These are phyloP conservation scores for Atrina japonica DNA, from an alignment of 2,888 invertebrate species.

Conservation along the genomic window DNA sequence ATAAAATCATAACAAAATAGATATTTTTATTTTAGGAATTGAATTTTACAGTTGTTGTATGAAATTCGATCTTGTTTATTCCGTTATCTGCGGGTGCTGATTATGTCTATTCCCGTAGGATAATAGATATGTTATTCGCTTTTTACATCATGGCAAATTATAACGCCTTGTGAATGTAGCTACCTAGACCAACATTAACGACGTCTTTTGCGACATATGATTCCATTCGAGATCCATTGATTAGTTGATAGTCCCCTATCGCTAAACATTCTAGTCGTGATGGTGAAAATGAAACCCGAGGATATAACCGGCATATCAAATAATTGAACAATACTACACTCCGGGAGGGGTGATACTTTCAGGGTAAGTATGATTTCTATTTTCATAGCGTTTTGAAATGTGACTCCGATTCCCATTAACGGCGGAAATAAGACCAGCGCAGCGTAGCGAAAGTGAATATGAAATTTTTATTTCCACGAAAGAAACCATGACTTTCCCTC, in stretches of 20 bases:
- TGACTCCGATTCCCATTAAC: constrained; percentile 27
- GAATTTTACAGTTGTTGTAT: too few relatives aligned
- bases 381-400: constrained; percentile 25
- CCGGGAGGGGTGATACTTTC: constrained; percentile 8
- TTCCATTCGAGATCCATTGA: constrained; percentile 2
- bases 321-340: constrained; percentile 12
- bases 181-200: too few relatives aligned
- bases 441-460: too few relatives aligned
- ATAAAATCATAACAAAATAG: too few relatives aligned
- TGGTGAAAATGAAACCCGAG: constrained; percentile 28
- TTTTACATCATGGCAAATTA: constrained; percentile 8
- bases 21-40: too few relatives aligned
- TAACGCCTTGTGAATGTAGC: not conserved
- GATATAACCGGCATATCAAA: constrained; percentile 18
- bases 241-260: constrained; percentile 11
- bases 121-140: not conserved
- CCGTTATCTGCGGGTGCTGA: not conserved
- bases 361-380: constrained; percentile 8
- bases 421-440: too few relatives aligned
- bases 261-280: not conserved
- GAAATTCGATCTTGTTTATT: not conserved
- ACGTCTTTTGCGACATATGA: not conserved
- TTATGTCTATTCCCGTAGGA: not conserved
- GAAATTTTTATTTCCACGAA: too few relatives aligned
- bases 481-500: too few relatives aligned